phyloP scores from a whole-genome alignment of 2,113 vertebrate species.

The Antigone vipio region DNA sequence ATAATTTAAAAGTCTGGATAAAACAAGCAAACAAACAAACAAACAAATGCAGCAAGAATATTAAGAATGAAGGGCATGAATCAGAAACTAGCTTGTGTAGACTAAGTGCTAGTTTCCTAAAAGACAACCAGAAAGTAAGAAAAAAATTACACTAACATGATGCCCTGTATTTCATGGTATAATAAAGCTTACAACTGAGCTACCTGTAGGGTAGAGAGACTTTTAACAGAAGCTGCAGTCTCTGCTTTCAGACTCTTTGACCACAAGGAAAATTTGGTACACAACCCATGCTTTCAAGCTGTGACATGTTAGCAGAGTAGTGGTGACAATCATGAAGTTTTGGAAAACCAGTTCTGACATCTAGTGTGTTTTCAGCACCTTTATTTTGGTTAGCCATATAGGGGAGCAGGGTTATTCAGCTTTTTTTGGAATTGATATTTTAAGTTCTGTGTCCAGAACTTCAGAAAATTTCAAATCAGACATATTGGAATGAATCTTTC shows the following conservation, averaged over 20 bases:
- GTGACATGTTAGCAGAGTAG: background rate
- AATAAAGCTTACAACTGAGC: background rate
- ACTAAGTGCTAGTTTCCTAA: background rate
- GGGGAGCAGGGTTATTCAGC: background rate
- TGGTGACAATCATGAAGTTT: background rate
- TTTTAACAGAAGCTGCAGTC: background rate
- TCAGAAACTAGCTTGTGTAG: background rate
- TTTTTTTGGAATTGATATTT: background rate
- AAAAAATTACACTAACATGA: background rate
- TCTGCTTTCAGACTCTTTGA: background rate
- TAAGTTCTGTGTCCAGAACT: background rate
- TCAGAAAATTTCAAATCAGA: background rate
- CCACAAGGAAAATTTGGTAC: background rate
- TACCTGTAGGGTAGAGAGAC: background rate
- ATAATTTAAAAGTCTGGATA: background rate
- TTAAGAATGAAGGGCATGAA: constrained; percentile 55
- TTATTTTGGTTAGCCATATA: background rate
- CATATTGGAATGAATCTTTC: background rate
- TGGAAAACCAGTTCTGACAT: background rate
- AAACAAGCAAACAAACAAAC: constrained; percentile 41
- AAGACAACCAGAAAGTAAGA: background rate
- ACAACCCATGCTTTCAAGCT: background rate
- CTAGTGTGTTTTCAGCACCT: background rate
- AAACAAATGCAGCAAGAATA: background rate
- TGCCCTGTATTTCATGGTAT: background rate